Conservation (phyloP, 2,888 invertebrate species). For the Podabrus alpinus region DNA sequence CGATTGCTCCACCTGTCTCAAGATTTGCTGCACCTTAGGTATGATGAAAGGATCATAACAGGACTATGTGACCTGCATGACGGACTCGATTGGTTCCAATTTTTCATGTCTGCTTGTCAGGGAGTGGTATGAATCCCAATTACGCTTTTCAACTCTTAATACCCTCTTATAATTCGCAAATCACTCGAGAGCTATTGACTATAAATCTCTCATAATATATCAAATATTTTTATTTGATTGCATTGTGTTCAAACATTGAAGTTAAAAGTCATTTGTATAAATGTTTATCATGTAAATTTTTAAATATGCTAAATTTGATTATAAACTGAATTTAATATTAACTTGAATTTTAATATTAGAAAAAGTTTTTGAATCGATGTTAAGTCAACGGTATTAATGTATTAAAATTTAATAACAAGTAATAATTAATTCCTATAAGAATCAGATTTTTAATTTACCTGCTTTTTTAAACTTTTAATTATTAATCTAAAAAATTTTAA, state of each 20-base stretch:
- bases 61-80: constrained; percentile 32
- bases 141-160: constrained; percentile 25
- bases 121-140: constrained; percentile 23
- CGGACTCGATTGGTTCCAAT: constrained; percentile 21
- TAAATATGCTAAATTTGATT: neutral
- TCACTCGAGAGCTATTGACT: constrained; percentile 9
- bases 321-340: neutral
- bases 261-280: neutral
- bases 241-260: neutral
- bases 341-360: neutral
- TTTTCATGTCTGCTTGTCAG: constrained; percentile 23
- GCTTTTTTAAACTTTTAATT: neutral
- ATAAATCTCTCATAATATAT: neutral
- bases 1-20: constrained; percentile 13
- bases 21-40: constrained; percentile 10
- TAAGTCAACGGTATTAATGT: neutral
- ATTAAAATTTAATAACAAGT: neutral
- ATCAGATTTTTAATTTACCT: neutral
- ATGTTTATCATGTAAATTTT: neutral
- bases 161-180: constrained; percentile 18
- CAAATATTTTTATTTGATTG: neutral
- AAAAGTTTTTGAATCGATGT: neutral
- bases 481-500: neutral
- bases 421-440: neutral
- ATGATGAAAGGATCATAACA: constrained; percentile 32